phyloP scores from a whole-genome alignment of 23 tunicate species.

The Trididemnum clinides region DNA sequence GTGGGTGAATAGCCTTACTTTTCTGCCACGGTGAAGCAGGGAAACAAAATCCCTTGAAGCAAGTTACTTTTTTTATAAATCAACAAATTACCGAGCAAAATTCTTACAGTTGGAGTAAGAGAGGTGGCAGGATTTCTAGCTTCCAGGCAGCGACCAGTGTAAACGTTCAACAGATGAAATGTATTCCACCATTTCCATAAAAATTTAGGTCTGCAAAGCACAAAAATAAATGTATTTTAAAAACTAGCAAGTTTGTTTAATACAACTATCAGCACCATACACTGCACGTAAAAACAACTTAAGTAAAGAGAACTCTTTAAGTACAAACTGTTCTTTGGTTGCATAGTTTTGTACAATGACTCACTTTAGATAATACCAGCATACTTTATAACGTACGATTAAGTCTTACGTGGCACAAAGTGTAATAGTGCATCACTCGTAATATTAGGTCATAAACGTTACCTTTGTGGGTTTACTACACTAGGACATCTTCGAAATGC shows the following conservation, averaged over 20 bases:
- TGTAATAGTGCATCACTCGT: too few relatives aligned
- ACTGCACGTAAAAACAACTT: too few relatives aligned
- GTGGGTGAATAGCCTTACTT: background rate
- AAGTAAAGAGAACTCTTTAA: too few relatives aligned
- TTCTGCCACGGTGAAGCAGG: too few relatives aligned
- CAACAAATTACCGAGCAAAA: background rate
- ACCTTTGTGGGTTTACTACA: conserved; percentile 64
- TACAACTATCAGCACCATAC: background rate
- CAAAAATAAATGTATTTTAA: background rate
- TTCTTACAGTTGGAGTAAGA: conserved; percentile 26
- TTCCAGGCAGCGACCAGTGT: conserved; percentile 79
- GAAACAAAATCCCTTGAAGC: too few relatives aligned
- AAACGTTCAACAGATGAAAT: conserved; percentile 56
- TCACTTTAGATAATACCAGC: too few relatives aligned
- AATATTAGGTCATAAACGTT: background rate
- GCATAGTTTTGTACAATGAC: too few relatives aligned
- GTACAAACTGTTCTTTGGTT: too few relatives aligned
- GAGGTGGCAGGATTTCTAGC: conserved; percentile 45
- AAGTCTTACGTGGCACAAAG: too few relatives aligned
- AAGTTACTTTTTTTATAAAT: background rate
- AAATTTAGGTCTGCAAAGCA: conserved; percentile 37
- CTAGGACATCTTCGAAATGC: conserved; percentile 77
- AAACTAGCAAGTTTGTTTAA: background rate
- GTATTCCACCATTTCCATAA: conserved; percentile 90
- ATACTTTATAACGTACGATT: too few relatives aligned